Conservation (phyloP, 2,888 invertebrate species). For the Drosophila aldrichi region DNA sequence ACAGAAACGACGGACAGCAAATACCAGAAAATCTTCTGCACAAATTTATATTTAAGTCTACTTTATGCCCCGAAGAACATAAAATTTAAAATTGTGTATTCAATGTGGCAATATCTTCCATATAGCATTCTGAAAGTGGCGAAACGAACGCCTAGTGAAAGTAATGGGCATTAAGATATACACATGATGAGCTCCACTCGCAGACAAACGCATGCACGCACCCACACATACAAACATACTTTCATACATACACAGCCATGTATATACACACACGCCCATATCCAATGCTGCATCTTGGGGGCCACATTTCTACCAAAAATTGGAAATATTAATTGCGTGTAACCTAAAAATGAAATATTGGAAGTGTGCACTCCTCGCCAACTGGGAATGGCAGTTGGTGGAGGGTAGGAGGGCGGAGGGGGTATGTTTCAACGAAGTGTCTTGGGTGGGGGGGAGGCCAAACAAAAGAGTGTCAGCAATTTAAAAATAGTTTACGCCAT, state of each 20-base stretch:
- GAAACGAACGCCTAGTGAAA: constrained; percentile 72
- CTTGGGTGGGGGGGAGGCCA: constrained; percentile 18
- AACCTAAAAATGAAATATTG: constrained; percentile 75
- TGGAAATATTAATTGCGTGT: constrained; percentile 74
- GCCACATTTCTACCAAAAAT: constrained; percentile 29
- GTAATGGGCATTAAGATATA: constrained; percentile 66
- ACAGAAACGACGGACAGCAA: constrained; percentile 15
- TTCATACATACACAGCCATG: constrained; percentile 3
- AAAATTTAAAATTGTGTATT: constrained; percentile 65
- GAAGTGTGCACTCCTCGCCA: constrained; percentile 64
- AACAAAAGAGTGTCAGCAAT: constrained; percentile 78
- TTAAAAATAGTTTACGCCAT: constrained; percentile 73
- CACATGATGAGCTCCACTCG: constrained; percentile 37
- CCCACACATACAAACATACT: constrained; percentile 20
- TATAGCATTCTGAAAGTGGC: constrained; percentile 67
- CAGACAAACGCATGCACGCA: constrained; percentile 8
- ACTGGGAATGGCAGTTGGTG: background rate
- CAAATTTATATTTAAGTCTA: background rate
- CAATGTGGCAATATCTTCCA: constrained; percentile 64
- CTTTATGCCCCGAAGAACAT: constrained; percentile 10
- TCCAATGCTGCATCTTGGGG: constrained; percentile 47
- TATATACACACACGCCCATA: constrained; percentile 22
- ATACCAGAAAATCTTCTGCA: constrained; percentile 14
- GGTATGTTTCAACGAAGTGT: background rate
- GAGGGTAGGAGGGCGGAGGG: background rate